These are phyloP conservation scores for Dastarcus helophoroides DNA, from an alignment of 2,888 invertebrate genomes.

Conservation along the genomic window DNA sequence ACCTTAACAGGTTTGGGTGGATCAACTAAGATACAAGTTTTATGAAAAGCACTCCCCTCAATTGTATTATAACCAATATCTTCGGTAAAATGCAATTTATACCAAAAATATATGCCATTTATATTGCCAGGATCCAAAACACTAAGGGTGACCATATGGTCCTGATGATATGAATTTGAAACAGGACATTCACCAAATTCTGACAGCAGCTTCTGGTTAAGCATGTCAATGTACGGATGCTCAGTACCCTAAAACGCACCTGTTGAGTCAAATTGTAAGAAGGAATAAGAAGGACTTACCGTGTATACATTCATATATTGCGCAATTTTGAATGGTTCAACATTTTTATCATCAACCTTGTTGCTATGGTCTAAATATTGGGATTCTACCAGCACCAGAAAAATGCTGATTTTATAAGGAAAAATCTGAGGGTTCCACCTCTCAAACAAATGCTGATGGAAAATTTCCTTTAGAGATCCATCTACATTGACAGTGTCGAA, in stretches of 20 bases:
- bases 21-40: too few species aligned
- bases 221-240: conserved; percentile 41
- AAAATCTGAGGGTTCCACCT: conserved; percentile 14
- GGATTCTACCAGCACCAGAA: conserved; percentile 48
- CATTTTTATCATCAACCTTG: conserved; percentile 44
- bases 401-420: conserved; percentile 34
- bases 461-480: conserved; percentile 44
- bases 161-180: too few species aligned
- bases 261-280: neutral
- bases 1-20: too few species aligned
- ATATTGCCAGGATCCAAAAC: too few species aligned
- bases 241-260: conserved; percentile 33
- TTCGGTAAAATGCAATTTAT: too few species aligned
- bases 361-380: conserved; percentile 48
- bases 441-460: conserved; percentile 3
- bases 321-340: conserved; percentile 38
- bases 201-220: conserved; percentile 38
- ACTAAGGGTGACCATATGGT: too few species aligned
- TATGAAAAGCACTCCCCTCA: too few species aligned
- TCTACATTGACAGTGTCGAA: conserved; percentile 43
- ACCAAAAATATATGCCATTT: too few species aligned
- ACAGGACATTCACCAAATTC: too few species aligned
- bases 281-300: conserved; percentile 30
- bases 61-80: too few species aligned
- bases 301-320: conserved; percentile 47